These are phyloP conservation scores for Pelodiscus sinensis DNA, from an alignment of 2,113 vertebrate genomes.

Conservation along the genomic window DNA sequence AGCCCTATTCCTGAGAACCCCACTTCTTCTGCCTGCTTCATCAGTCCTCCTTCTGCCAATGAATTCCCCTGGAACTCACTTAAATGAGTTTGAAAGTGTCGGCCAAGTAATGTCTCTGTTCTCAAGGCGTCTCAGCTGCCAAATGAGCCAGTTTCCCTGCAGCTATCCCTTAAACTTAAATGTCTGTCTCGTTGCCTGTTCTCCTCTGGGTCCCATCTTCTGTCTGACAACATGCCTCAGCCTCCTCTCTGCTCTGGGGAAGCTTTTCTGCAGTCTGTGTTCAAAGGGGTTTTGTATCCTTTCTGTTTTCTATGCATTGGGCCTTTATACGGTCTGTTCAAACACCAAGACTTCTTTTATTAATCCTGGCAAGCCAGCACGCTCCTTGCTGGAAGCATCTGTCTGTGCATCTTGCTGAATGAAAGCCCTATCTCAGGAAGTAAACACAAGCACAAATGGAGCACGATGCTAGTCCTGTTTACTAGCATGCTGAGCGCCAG, in stretches of 20 bases:
- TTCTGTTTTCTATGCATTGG: neutral
- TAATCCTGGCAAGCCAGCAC: neutral
- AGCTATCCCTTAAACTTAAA: neutral
- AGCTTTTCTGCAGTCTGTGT: neutral
- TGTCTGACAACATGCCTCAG: neutral
- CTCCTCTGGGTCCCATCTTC: neutral
- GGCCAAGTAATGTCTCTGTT: neutral
- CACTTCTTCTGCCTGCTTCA: neutral
- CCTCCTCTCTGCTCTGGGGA: neutral
- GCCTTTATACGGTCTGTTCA: neutral
- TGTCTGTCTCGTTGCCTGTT: neutral
- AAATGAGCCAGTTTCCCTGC: neutral
- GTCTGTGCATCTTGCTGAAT: constrained; percentile 45
- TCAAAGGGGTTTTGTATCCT: neutral
- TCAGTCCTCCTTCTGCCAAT: neutral
- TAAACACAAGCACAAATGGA: constrained; percentile 68
- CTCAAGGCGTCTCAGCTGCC: neutral
- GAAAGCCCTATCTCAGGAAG: constrained; percentile 65
- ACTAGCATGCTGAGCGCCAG: constrained; percentile 66
- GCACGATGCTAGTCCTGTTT: constrained; percentile 62
- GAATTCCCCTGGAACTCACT: neutral
- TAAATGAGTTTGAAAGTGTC: neutral
- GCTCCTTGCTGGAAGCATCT: neutral
- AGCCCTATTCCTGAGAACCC: neutral
- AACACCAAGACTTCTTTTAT: neutral